Evolutionary conservation across 2,797 vertebrate species (phyloP).

Genomic region (Tokudaia tokunoshimensis): DNA sequence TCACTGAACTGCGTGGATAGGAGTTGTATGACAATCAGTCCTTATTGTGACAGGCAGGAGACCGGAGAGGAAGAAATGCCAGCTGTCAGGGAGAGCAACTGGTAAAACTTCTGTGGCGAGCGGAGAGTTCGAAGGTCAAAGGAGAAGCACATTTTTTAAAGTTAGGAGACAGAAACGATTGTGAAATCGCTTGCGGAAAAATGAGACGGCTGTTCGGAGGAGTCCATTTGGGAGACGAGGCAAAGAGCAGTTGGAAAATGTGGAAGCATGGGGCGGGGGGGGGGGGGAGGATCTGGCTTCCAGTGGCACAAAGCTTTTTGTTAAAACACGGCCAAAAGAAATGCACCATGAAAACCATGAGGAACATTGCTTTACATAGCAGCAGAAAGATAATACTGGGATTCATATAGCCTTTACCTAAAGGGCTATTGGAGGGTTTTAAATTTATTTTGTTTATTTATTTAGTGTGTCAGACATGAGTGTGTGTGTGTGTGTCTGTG

Average conservation of each 20-base stretch:
- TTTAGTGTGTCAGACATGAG: not conserved
- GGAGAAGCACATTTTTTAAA: not conserved
- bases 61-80: not conserved
- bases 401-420: not conserved
- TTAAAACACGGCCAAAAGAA: slow-evolving; percentile 21
- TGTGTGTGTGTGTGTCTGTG: not conserved
- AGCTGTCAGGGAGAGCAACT: not conserved
- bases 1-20: not conserved
- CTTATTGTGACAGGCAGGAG: not conserved
- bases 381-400: not conserved
- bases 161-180: not conserved
- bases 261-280: too few species aligned
- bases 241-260: slow-evolving; percentile 12
- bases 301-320: not conserved
- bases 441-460: not conserved
- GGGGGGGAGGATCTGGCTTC: not conserved
- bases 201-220: not conserved
- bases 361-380: not conserved
- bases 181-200: not conserved
- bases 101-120: not conserved
- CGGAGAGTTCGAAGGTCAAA: not conserved
- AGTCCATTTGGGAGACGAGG: not conserved
- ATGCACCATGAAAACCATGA: not conserved
- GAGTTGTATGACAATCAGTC: not conserved
- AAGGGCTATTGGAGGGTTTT: not conserved